phyloP scores from a whole-genome alignment of 2,888 invertebrate species.

The Drosophila subquinaria region DNA sequence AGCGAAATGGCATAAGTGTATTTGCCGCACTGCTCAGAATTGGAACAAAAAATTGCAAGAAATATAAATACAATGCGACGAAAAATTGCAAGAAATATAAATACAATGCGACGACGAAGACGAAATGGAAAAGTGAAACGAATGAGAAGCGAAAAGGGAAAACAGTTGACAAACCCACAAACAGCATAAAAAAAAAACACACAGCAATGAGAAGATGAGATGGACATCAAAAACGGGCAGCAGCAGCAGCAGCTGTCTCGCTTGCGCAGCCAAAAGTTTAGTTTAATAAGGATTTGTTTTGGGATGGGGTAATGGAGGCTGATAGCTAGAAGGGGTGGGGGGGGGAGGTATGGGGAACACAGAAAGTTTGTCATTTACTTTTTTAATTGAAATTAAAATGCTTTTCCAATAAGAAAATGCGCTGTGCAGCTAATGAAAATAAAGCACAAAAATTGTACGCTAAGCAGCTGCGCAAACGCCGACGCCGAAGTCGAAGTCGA shows the following conservation, averaged over 20 bases:
- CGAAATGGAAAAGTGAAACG: constrained; percentile 67
- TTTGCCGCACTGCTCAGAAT: constrained; percentile 65
- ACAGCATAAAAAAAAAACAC: constrained; percentile 57
- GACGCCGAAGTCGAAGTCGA: constrained; percentile 27
- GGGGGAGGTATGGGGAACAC: neutral
- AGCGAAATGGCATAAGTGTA: constrained; percentile 26
- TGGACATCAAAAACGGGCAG: constrained; percentile 41
- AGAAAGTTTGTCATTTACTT: constrained; percentile 79
- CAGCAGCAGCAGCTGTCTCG: constrained; percentile 52
- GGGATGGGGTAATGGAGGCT: constrained; percentile 7
- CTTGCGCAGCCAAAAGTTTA: constrained; percentile 60
- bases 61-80: constrained; percentile 70
- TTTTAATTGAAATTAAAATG: constrained; percentile 82
- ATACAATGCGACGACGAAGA: constrained; percentile 61
- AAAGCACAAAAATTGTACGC: constrained; percentile 41
- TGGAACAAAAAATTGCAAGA: constrained; percentile 62
- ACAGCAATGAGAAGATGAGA: constrained; percentile 42
- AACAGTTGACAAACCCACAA: constrained; percentile 78
- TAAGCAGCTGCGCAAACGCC: constrained; percentile 72
- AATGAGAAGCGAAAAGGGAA: constrained; percentile 69
- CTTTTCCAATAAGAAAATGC: constrained; percentile 74
- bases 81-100: constrained; percentile 70
- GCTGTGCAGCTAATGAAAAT: constrained; percentile 43
- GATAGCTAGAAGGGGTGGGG: no score
- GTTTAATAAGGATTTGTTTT: constrained; percentile 50